A percentile compares a stretch with the other conserved stretches of the same genome.
phyloP scores from a whole-genome alignment of 2,113 vertebrate species.

The Sceloporus tristichus region DNA sequence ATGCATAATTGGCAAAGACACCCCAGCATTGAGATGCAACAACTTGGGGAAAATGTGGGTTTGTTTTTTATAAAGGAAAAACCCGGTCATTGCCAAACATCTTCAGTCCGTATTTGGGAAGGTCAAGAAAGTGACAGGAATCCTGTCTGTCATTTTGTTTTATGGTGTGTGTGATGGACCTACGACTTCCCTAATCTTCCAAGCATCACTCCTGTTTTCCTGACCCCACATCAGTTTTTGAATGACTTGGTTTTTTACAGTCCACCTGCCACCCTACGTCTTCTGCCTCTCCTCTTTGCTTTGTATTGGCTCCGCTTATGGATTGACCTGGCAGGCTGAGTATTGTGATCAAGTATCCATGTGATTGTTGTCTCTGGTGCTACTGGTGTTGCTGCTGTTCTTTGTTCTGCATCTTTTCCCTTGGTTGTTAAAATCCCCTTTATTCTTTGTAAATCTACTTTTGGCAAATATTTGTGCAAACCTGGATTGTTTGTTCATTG shows the following conservation, averaged over 20 bases:
- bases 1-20: background rate
- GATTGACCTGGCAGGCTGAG: conserved; percentile 17
- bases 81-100: background rate
- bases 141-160: background rate
- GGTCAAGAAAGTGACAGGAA: background rate
- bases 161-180: background rate
- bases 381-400: conserved; percentile 21
- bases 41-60: background rate
- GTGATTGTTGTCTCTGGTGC: background rate
- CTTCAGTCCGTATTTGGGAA: background rate
- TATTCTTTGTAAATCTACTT: conserved; percentile 12
- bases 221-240: background rate
- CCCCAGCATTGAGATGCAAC: background rate
- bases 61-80: conserved; percentile 13
- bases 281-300: conserved; percentile 29
- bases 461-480: conserved; percentile 5
- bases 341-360: conserved; percentile 20
- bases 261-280: background rate
- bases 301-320: conserved; percentile 17
- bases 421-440: background rate
- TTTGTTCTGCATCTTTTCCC: conserved; percentile 14
- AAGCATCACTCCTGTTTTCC: background rate
- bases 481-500: background rate
- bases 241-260: conserved; percentile 14
- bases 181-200: background rate